Conservation (phyloP, 2,888 invertebrate genomes). For the Periphyllus acericola region DNA sequence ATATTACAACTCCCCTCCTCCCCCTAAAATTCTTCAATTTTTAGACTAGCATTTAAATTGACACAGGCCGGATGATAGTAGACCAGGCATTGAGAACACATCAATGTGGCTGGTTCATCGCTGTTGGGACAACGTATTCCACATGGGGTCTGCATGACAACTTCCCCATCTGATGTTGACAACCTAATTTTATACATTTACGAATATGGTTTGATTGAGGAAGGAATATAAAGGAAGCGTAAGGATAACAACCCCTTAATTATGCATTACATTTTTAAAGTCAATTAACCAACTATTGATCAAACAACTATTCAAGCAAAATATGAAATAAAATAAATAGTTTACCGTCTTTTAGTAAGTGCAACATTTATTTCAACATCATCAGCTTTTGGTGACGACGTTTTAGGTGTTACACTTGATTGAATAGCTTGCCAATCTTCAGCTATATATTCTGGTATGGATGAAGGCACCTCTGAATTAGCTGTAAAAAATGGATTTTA, state of each 20-base stretch:
- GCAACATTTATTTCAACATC: not conserved
- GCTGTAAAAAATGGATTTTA: not conserved
- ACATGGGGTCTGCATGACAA: conserved; percentile 56
- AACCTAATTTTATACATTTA: conserved; percentile 61
- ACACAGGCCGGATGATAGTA: conserved; percentile 60
- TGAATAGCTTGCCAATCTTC: conserved; percentile 50
- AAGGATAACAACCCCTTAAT: conserved; percentile 60
- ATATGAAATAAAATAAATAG: not conserved
- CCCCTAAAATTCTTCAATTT: conserved; percentile 48
- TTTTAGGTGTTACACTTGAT: not conserved
- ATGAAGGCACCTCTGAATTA: conserved; percentile 17
- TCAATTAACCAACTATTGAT: conserved; percentile 48
- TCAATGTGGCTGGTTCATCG: conserved; percentile 51
- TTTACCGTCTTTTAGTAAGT: conserved; percentile 33
- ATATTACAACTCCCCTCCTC: conserved; percentile 38
- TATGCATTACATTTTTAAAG: conserved; percentile 39
- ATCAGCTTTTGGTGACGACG: conserved; percentile 12
- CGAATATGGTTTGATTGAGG: conserved; percentile 58
- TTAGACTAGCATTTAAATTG: conserved; percentile 55
- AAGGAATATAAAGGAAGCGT: conserved; percentile 56
- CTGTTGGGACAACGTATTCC: conserved; percentile 53
- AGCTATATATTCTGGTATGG: conserved; percentile 44
- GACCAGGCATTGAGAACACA: conserved; percentile 58
- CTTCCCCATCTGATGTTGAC: conserved; percentile 59
- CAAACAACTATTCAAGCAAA: conserved; percentile 46